These are phyloP conservation scores for Prunella fulvescens DNA, from an alignment of 2,113 vertebrate species.

Conservation along the genomic window DNA sequence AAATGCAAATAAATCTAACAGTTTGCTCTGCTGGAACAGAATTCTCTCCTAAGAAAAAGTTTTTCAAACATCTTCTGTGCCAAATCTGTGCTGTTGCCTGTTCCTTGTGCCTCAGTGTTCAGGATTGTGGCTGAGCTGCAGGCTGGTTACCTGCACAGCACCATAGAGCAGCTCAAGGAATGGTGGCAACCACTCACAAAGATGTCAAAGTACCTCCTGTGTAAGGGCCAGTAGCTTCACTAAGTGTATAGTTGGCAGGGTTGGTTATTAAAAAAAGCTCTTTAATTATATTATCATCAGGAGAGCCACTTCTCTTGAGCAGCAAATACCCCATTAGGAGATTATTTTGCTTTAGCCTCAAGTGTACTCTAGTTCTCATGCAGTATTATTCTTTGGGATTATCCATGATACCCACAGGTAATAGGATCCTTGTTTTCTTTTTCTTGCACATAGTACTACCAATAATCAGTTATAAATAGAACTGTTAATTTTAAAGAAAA, in stretches of 20 bases:
- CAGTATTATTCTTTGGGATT: not conserved
- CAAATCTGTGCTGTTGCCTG: not conserved
- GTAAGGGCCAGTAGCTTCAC: not conserved
- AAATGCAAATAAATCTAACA: not conserved
- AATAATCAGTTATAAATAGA: not conserved
- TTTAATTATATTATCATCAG: not conserved
- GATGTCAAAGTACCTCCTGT: not conserved
- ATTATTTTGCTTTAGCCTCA: not conserved
- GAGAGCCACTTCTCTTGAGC: not conserved
- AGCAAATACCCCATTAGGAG: not conserved
- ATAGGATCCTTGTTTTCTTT: not conserved
- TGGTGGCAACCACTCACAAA: not conserved
- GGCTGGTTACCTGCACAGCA: not conserved
- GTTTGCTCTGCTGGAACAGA: not conserved
- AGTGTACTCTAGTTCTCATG: not conserved
- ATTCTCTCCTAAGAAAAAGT: not conserved
- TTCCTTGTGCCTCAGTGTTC: not conserved
- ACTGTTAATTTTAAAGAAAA: not conserved
- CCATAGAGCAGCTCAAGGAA: not conserved
- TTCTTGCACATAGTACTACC: not conserved
- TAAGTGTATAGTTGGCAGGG: not conserved
- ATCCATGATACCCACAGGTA: not conserved
- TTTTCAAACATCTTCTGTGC: not conserved
- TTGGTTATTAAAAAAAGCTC: not conserved
- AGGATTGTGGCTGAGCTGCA: not conserved